Conservation (phyloP, 2,888 invertebrate genomes). For the Ommatoiulus sabulosus region DNA sequence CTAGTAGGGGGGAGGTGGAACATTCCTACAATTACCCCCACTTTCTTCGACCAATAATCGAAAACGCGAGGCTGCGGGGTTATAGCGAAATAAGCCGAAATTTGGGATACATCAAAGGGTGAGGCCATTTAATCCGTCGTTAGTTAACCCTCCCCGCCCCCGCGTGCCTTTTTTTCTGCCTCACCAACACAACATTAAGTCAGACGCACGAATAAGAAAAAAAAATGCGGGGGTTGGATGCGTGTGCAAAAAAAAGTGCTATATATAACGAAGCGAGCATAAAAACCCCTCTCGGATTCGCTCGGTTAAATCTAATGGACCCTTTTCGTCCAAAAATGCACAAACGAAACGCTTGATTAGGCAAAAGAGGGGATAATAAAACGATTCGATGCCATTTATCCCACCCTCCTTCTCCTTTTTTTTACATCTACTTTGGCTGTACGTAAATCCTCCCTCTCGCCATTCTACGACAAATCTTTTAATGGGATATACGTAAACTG, state of each 20-base stretch:
- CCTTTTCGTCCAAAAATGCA: slow-evolving; percentile 45
- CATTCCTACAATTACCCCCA: slow-evolving; percentile 40
- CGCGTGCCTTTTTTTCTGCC: not conserved
- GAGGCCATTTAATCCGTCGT: slow-evolving; percentile 40
- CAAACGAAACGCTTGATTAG: slow-evolving; percentile 50
- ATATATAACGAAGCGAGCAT: slow-evolving; percentile 39
- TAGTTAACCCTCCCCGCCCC: not conserved
- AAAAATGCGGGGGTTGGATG: not conserved
- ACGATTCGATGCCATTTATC: slow-evolving; percentile 48
- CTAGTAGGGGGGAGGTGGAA: slow-evolving; percentile 42
- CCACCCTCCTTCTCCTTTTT: slow-evolving; percentile 15
- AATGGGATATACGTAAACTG: not conserved
- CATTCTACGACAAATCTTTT: slow-evolving; percentile 28
- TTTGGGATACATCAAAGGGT: slow-evolving; percentile 23
- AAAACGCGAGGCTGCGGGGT: not conserved
- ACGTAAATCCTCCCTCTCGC: slow-evolving; percentile 6
- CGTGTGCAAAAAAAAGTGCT: slow-evolving; percentile 8
- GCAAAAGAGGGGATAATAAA: slow-evolving; percentile 52
- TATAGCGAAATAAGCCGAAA: slow-evolving; percentile 21
- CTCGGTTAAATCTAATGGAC: slow-evolving; percentile 52
- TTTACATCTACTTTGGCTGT: slow-evolving; percentile 36
- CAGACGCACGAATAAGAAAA: slow-evolving; percentile 10
- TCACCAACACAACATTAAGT: slow-evolving; percentile 36
- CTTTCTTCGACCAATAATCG: slow-evolving; percentile 30
- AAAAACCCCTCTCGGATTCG: slow-evolving; percentile 48